A percentile compares a stretch with the other conserved stretches of the same genome.
These are phyloP conservation scores for Lutraria rhynchaena DNA, from an alignment of 1,140 invertebrate species.

Conservation along the genomic window DNA sequence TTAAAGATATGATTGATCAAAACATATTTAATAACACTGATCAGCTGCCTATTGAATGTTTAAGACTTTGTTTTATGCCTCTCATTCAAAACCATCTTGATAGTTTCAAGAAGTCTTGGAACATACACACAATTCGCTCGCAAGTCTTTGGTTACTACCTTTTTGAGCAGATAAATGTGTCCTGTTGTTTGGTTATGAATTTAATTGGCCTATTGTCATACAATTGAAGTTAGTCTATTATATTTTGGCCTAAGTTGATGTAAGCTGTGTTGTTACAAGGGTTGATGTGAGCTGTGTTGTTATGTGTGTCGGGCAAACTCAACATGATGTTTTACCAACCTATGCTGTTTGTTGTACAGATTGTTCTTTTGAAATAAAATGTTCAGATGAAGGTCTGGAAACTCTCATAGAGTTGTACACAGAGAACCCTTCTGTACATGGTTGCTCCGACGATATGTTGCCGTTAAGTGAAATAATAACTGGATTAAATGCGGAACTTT, in stretches of 20 bases:
- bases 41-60: neutral
- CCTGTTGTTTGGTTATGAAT: too few relatives aligned
- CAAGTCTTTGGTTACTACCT: constrained; percentile 20
- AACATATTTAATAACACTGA: constrained; percentile 7
- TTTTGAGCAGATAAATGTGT: too few relatives aligned
- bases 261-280: too few relatives aligned
- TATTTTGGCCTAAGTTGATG: too few relatives aligned
- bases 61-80: too few relatives aligned
- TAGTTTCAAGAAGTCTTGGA: constrained; percentile 8
- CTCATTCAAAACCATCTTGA: too few relatives aligned
- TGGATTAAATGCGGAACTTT: neutral
- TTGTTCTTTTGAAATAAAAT: constrained; percentile 10
- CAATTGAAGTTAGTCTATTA: too few relatives aligned
- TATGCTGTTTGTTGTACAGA: constrained; percentile 10
- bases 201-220: too few relatives aligned
- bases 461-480: constrained; percentile 14
- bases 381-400: constrained; percentile 12
- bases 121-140: constrained; percentile 9
- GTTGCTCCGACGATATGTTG: constrained; percentile 10
- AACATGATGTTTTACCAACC: constrained; percentile 17
- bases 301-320: constrained; percentile 21
- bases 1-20: constrained; percentile 37
- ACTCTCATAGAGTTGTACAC: neutral
- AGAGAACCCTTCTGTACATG: neutral
- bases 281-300: too few relatives aligned